A percentile compares a stretch with the other conserved stretches of the same genome.
These are phyloP conservation scores for Sphenopsis melanotis DNA, from an alignment of 2,797 vertebrate genomes.

Conservation along the genomic window DNA sequence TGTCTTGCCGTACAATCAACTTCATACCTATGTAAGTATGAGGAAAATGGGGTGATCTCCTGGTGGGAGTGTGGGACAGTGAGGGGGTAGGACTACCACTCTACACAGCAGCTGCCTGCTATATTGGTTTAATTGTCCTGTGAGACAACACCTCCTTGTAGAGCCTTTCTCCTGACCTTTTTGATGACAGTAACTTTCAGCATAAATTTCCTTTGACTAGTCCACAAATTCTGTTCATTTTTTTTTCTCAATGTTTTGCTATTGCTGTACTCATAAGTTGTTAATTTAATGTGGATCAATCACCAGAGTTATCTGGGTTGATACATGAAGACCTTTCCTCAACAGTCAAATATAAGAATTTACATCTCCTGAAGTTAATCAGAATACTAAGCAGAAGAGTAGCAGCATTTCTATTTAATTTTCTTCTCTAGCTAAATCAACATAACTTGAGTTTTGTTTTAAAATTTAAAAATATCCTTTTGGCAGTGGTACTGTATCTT, in stretches of 20 bases:
- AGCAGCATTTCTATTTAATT: background rate
- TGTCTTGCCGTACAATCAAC: background rate
- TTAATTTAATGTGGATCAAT: background rate
- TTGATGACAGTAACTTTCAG: background rate
- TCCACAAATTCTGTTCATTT: background rate
- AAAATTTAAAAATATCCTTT: background rate
- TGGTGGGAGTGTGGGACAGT: background rate
- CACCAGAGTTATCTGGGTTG: background rate
- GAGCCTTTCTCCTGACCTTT: background rate
- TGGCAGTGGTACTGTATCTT: background rate
- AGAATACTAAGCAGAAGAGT: background rate
- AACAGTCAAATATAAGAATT: background rate
- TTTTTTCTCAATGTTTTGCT: background rate
- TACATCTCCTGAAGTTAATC: background rate
- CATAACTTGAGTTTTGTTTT: background rate
- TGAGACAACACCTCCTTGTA: fast-evolving
- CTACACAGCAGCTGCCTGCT: background rate
- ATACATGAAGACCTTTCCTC: background rate
- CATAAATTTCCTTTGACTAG: background rate
- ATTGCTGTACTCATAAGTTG: background rate
- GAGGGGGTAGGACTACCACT: background rate
- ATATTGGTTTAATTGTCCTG: background rate
- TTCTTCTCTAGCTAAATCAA: background rate
- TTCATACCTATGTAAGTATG: background rate
- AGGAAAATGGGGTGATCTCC: background rate